Percentiles rank a stretch among this genome's conserved stretches.
These are phyloP conservation scores for Pyrrhosoma nymphula DNA, from an alignment of 2,888 invertebrate genomes.

Conservation along the genomic window DNA sequence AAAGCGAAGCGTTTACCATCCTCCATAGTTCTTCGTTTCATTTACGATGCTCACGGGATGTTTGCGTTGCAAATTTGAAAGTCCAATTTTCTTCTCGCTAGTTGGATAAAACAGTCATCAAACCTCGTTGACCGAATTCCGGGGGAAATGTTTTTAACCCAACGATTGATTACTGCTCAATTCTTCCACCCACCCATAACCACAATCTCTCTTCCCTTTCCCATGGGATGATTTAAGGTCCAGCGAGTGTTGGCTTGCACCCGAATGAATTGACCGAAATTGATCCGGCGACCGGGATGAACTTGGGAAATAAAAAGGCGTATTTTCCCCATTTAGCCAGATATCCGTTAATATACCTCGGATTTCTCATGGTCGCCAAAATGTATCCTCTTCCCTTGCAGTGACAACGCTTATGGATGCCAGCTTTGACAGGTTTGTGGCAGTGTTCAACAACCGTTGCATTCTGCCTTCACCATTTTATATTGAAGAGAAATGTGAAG, in stretches of 20 bases:
- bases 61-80: background rate
- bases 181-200: background rate
- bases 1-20: background rate
- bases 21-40: conserved; percentile 19
- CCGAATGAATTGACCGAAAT: background rate
- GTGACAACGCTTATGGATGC: no score
- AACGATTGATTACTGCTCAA: background rate
- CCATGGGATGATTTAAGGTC: background rate
- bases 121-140: background rate
- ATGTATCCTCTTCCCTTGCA: no score
- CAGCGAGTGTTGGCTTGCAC: background rate
- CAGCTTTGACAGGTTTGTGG: no score
- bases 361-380: no score
- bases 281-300: background rate
- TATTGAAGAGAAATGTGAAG: no score
- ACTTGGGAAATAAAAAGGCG: background rate
- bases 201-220: no score
- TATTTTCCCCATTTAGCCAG: background rate
- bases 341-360: background rate
- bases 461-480: no score
- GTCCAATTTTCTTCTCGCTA: background rate
- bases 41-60: background rate
- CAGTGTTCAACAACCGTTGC: no score
- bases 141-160: background rate
- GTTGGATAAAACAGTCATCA: background rate